Percentiles rank a stretch among this genome's conserved stretches.
Conservation (phyloP, 2,888 invertebrate genomes). For the Drosophila melanocephala region DNA sequence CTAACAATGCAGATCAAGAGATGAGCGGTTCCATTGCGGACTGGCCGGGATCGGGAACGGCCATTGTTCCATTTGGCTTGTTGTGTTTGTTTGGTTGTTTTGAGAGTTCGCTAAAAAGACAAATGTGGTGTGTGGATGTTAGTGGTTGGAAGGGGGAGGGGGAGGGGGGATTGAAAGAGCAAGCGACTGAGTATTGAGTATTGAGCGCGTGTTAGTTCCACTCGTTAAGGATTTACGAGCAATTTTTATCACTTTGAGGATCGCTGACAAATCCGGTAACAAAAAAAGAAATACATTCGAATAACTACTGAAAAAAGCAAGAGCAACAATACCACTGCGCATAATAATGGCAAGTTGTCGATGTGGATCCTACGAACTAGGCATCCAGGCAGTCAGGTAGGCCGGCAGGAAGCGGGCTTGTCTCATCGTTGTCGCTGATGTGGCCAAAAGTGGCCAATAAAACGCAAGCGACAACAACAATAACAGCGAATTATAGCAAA, state of each 20-base stretch:
- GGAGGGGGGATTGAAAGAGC: slow-evolving; percentile 18
- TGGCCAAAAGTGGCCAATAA: slow-evolving; percentile 83
- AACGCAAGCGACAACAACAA: slow-evolving; percentile 64
- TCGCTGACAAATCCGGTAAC: slow-evolving; percentile 85
- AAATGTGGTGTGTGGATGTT: slow-evolving; percentile 68
- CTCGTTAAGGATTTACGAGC: slow-evolving; percentile 86
- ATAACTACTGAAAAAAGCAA: slow-evolving; percentile 36
- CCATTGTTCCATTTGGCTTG: slow-evolving; percentile 71
- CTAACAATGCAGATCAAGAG: slow-evolving; percentile 82
- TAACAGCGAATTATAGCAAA: slow-evolving; percentile 80
- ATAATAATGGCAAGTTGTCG: slow-evolving; percentile 81
- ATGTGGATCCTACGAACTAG: slow-evolving; percentile 36
- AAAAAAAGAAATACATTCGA: slow-evolving; percentile 37
- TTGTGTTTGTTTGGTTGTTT: slow-evolving; percentile 39
- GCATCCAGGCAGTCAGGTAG: slow-evolving; percentile 11
- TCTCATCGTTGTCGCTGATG: slow-evolving; percentile 83
- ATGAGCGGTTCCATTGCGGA: slow-evolving; percentile 73
- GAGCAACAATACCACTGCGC: slow-evolving; percentile 70
- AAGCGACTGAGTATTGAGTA: slow-evolving; percentile 5
- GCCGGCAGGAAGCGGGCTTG: slow-evolving; percentile 75
- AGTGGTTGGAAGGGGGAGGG: background rate
- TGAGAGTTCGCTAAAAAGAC: slow-evolving; percentile 75
- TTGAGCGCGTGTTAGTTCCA: slow-evolving; percentile 81
- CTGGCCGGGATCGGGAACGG: slow-evolving; percentile 70
- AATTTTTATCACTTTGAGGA: slow-evolving; percentile 85